Conservation (phyloP, 2,797 vertebrate genomes). For the Parauchenoglanis ngamensis region DNA sequence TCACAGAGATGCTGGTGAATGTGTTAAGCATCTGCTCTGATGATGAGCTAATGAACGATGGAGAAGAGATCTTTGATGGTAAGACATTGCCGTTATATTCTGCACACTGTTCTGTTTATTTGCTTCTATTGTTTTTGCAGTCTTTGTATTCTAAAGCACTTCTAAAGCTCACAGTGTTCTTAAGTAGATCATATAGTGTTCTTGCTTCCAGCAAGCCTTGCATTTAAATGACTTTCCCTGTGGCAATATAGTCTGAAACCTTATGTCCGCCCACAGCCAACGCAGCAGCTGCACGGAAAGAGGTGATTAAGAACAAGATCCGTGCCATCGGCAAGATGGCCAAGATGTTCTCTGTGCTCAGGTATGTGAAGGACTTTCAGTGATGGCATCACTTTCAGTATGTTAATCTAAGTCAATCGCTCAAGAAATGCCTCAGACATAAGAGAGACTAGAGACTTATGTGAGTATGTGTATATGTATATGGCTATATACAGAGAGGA, state of each 20-base stretch:
- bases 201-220: conserved; percentile 15
- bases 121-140: background rate
- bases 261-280: conserved; percentile 70
- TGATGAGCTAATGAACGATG: conserved; percentile 94
- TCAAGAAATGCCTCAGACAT: background rate
- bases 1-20: conserved; percentile 98
- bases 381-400: conserved; percentile 31
- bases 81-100: conserved; percentile 63
- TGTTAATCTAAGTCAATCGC: conserved; percentile 27
- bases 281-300: conserved; percentile 81
- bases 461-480: background rate
- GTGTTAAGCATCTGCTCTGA: conserved; percentile 98
- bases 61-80: conserved; percentile 95
- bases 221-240: conserved; percentile 39
- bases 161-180: background rate
- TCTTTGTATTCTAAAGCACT: background rate
- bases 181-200: conserved; percentile 16
- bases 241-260: conserved; percentile 40
- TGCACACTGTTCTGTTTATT: background rate
- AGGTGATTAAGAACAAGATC: conserved; percentile 85
- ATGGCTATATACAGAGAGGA: conserved; percentile 76
- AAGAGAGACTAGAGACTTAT: background rate
- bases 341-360: conserved; percentile 84
- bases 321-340: conserved; percentile 85
- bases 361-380: conserved; percentile 64